Evolutionary conservation across 2,888 invertebrate species (phyloP).

Genomic region (Metalampra italica): DNA sequence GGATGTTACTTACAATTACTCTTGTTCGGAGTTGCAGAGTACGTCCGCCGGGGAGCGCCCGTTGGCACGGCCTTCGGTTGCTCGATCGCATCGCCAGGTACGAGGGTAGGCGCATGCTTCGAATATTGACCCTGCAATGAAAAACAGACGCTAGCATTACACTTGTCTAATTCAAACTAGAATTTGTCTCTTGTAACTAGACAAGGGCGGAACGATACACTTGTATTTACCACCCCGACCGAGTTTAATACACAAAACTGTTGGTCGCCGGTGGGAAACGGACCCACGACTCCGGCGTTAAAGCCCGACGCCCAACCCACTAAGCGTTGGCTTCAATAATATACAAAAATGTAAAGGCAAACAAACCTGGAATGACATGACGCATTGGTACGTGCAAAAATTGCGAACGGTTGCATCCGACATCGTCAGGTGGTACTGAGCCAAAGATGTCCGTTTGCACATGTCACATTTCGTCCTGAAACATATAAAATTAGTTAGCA

Average conservation of each 20-base stretch:
- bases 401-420: constrained; percentile 90
- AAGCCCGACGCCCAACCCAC: no score
- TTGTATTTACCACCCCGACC: no score
- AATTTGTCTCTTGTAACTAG: no score
- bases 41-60: constrained; percentile 71
- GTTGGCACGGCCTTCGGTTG: constrained; percentile 69
- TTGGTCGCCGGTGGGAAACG: no score
- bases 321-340: no score
- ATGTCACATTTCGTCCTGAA: constrained; percentile 85
- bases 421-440: constrained; percentile 91
- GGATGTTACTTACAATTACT: constrained; percentile 36
- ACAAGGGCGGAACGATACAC: no score
- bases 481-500: constrained; percentile 16
- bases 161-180: no score
- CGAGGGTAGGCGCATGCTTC: constrained; percentile 52
- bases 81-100: constrained; percentile 56
- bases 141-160: not conserved
- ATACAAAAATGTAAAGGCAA: not conserved
- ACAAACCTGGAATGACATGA: constrained; percentile 86
- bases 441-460: constrained; percentile 83
- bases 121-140: constrained; percentile 63
- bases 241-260: no score
- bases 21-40: constrained; percentile 34
- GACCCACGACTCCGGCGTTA: no score
- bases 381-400: constrained; percentile 90